Base-by-base conservation (phyloP, 2,113 vertebrate genomes). In the Motacilla tschutschensis region DNA sequence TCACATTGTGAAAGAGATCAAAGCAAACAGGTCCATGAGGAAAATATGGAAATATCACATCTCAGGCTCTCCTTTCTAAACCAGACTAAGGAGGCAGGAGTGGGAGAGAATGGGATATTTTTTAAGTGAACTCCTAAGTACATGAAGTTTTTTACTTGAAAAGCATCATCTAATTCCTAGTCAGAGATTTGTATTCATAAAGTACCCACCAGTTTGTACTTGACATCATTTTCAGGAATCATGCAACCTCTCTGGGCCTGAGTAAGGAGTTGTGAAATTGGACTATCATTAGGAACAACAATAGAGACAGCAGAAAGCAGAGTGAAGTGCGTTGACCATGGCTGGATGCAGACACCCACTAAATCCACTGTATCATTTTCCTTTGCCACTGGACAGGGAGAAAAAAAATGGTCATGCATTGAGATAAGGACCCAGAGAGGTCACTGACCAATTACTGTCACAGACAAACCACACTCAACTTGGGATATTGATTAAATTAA, bases 21-120 rank as follows among this genome's bases (percentile, higher is more conserved):
- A 18, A 46, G 47, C 31, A 81, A 66, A 65, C 1, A 50, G 5
- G 4, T 57, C 36, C 2, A 25, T 46, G 7, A 80, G 8, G 25
- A 63, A 86, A 53, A 67, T 1, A 17, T 1, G 29, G 16, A 62
- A 74, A 46, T 36, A 3, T 17, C 15, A 50, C 0, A 0, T 28
- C 3, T 65, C 33, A 44, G 31, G 4, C 2, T 64, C 4, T 60
- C 4, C 7, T 51, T 72, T 21, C 17, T 46, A n/a, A 77, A 6
- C 3, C 21, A 73, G 14, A 55, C 8, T 25, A 76, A 59, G 8
- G 1, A 9, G 9, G 4, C 5, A 10, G 8, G 2, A 69, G 15
- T 31, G 2, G 9, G 4, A 54, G 6, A 7, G 15, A 59, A 17
- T 18, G 14, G 62, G 13, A 8, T 41, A 8, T 5, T 48, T 71